A percentile compares a stretch with the other conserved stretches of the same genome.
These are phyloP conservation scores for Cephus sareptanus DNA, from an alignment of 2,888 invertebrate genomes.

Conservation along the genomic window DNA sequence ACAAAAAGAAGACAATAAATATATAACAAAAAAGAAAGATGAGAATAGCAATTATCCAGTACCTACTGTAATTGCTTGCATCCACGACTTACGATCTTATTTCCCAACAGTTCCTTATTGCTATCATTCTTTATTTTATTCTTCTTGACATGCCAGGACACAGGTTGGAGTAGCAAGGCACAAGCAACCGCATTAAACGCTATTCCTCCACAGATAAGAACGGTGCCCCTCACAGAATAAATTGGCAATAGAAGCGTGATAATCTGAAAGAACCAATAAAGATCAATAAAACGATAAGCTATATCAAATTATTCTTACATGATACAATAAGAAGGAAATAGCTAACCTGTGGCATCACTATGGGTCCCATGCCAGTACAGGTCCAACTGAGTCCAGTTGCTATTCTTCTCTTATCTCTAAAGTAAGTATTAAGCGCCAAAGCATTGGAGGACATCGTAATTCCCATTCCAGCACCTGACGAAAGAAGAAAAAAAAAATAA, in stretches of 20 bases:
- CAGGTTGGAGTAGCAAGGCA: constrained; percentile 78
- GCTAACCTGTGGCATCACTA: constrained; percentile 72
- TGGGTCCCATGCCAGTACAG: constrained; percentile 78
- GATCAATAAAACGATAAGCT: background rate
- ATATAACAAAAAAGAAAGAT: background rate
- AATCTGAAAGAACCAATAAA: constrained; percentile 59
- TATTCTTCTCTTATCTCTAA: constrained; percentile 75
- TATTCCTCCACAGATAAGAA: constrained; percentile 75
- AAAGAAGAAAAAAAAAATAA: background rate
- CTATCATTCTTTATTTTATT: background rate
- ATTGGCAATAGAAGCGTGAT: constrained; percentile 73
- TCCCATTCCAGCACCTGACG: constrained; percentile 73
- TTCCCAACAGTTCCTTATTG: background rate
- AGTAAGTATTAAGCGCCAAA: constrained; percentile 79
- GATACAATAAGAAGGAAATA: background rate
- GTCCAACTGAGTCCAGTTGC: constrained; percentile 81
- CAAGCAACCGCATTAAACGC: constrained; percentile 77
- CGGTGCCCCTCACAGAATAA: constrained; percentile 76
- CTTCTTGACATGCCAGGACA: constrained; percentile 77
- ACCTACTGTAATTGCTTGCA: background rate
- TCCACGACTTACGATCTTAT: background rate
- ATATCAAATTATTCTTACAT: background rate
- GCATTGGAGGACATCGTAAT: constrained; percentile 77
- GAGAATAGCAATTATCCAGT: background rate
- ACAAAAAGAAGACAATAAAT: background rate